Evolutionary conservation across 23 tunicate genomes (phyloP).

Genomic region (Trididemnum nubilum): DNA sequence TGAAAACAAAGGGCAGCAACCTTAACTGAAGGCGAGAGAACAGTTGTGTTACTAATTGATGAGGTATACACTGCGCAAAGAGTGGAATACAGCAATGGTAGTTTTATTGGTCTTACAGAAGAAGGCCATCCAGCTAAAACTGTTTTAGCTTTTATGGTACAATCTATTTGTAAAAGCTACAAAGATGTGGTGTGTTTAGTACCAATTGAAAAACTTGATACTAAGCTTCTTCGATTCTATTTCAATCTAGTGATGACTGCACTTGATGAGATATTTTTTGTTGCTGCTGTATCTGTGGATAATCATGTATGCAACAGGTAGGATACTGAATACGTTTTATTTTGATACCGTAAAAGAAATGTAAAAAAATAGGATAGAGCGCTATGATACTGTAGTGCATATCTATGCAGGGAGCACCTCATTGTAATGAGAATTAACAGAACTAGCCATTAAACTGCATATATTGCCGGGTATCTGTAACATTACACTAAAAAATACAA

Average conservation of each 20-base stretch:
- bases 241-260: conserved; percentile 13
- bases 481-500: no score
- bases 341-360: no score
- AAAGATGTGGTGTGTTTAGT: conserved; percentile 24
- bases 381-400: no score
- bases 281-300: background rate
- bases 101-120: conserved; percentile 29
- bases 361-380: no score
- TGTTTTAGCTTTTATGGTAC: conserved; percentile 29
- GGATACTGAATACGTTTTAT: no score
- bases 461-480: no score
- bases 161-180: conserved; percentile 3
- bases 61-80: conserved; percentile 27
- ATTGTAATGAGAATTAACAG: no score
- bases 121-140: conserved; percentile 21
- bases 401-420: no score
- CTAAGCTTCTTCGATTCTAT: conserved; percentile 6
- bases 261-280: conserved; percentile 10
- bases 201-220: conserved; percentile 33
- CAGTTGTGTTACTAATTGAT: conserved; percentile 21
- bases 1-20: conserved; percentile 5
- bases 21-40: no score
- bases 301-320: background rate
- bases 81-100: conserved; percentile 37
- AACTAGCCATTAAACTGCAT: no score